phyloP scores from a whole-genome alignment of 1,140 invertebrate genomes.

The Hyphantria cunea region DNA sequence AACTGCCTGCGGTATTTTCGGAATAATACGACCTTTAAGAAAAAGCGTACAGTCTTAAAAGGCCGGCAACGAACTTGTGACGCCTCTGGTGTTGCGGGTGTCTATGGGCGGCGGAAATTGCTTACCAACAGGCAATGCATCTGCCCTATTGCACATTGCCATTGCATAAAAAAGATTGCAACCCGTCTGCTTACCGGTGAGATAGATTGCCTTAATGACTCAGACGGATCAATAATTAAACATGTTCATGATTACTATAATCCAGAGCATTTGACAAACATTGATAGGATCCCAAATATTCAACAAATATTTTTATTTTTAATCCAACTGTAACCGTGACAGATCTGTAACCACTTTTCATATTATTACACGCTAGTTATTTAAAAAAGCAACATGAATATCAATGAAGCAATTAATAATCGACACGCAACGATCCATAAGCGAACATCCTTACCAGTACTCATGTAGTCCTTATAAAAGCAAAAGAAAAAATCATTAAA shows the following conservation, averaged over 20 bases:
- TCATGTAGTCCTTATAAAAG: conserved; percentile 1
- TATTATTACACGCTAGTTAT: conserved; percentile 3
- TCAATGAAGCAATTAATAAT: conserved; percentile 61
- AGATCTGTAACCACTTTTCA: conserved; percentile 11
- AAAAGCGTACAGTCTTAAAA: no score
- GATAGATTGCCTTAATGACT: no score
- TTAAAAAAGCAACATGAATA: conserved; percentile 29
- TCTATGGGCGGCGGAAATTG: no score
- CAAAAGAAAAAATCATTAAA: neutral
- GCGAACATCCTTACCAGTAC: conserved; percentile 24
- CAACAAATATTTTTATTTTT: neutral
- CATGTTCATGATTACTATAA: neutral
- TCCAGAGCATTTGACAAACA: neutral
- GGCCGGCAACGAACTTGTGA: no score
- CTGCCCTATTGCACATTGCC: no score
- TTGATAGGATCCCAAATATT: neutral
- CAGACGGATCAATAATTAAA: no score
- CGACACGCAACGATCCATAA: conserved; percentile 39
- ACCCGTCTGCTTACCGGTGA: no score
- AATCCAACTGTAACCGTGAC: conserved; percentile 3
- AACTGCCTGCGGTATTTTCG: no score
- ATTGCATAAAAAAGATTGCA: no score
- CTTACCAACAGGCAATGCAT: no score
- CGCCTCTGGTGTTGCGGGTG: no score
- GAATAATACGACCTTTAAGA: no score